Conservation (phyloP, 2,888 invertebrate genomes). For the Hydrotaea diabolus region DNA sequence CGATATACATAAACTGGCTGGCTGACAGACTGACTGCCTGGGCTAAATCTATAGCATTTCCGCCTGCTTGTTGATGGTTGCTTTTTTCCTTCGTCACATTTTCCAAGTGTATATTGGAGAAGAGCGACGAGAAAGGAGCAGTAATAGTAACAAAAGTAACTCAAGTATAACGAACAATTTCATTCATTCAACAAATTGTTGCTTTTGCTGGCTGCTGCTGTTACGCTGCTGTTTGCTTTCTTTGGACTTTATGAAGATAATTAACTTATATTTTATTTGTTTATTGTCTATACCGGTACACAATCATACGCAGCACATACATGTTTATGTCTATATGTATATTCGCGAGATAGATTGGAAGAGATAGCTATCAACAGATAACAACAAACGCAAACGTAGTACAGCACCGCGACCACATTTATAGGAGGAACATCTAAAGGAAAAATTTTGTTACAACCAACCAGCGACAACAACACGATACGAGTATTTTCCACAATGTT, state of each 20-base stretch:
- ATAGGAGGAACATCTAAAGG: neutral
- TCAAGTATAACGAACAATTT: constrained; percentile 66
- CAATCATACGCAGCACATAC: constrained; percentile 4
- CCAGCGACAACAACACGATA: neutral
- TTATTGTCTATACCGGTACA: constrained; percentile 12
- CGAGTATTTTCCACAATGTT: constrained; percentile 18
- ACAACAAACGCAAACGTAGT: no score
- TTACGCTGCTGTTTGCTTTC: constrained; percentile 42
- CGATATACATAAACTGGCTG: neutral
- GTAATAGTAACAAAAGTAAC: constrained; percentile 51
- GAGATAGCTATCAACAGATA: constrained; percentile 20
- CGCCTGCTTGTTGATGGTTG: constrained; percentile 44
- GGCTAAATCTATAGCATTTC: constrained; percentile 59
- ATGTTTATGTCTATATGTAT: neutral
- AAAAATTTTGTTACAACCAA: neutral
- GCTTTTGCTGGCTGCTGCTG: neutral
- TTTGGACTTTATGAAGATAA: constrained; percentile 47
- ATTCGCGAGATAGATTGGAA: constrained; percentile 1
- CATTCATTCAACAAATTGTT: constrained; percentile 57
- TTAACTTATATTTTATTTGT: constrained; percentile 60
- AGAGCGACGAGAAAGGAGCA: constrained; percentile 14
- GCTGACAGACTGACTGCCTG: constrained; percentile 47
- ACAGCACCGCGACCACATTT: no score
- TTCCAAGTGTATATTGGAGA: constrained; percentile 33
- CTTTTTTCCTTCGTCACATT: constrained; percentile 41